Evolutionary conservation across 2,888 invertebrate genomes (phyloP), one percentile per base, ranked within the genome.

Genomic region (Tetanocera ferruginea): DNA sequence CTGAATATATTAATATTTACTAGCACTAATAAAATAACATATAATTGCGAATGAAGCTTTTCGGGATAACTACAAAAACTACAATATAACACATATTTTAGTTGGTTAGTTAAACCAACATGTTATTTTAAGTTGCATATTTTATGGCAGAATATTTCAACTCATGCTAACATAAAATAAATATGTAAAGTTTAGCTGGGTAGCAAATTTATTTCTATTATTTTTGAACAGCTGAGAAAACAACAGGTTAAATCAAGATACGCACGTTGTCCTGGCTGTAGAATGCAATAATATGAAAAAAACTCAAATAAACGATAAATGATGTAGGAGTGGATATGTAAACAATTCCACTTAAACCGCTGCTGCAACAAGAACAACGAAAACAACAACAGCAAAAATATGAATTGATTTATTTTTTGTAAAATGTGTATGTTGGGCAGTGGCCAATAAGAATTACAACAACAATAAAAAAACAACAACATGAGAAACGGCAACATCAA

Each of bases 191-290:
- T 19, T 55, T 1, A 19, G 5, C 17, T 5, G 5, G 8, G 11
- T 23, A 37, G n/a, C 49, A 14, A 43, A 67, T 49, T 49, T 9
- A 49, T 43, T 67, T 67, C 19, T 67, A 17, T 67, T 67, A 67
- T 67, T 67, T 28, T 70, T 11, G 37, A 66, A 34, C 77, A 71
- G 74, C 76, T 79, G 77, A 67, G 66, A 19, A 66, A 77, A 77
- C 60, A 77, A 60, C 71, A 75, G 71, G 60, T 77, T n/a, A 55
- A 71, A 34, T 55, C 25, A 28, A 25, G 67, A 34, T 9, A 19
- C 43, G 43, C 19, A 55, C 19, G 55, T 19, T 55, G 55, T 34
- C n/a, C 14, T 43, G 43, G 2, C 11, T 43, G 17, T 11, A 60
- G 60, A 25, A 19, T 67, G 43, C 34, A 8, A 19, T 5, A 51